phyloP scores from a whole-genome alignment of 2,888 invertebrate species.

The Pammene fasciana region DNA sequence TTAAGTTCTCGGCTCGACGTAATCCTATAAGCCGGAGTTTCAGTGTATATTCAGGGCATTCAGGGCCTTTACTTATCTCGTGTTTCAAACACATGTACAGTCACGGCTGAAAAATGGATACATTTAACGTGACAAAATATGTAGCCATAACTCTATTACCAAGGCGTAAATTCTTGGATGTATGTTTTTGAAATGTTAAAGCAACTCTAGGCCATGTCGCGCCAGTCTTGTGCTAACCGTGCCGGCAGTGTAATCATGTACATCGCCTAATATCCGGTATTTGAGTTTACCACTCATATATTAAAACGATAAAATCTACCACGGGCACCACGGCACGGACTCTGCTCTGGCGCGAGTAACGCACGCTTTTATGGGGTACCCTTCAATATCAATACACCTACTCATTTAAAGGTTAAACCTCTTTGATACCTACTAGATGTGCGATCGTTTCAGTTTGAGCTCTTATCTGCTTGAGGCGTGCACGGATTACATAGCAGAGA shows the following conservation, averaged over 20 bases:
- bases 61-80: background rate
- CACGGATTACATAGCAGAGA: slow-evolving; percentile 3
- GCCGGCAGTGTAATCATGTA: no score
- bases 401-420: background rate
- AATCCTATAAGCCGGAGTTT: slow-evolving; percentile 20
- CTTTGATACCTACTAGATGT: background rate
- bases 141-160: no score
- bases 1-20: slow-evolving; percentile 17
- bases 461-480: slow-evolving; percentile 13
- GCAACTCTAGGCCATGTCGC: no score
- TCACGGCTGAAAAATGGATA: no score
- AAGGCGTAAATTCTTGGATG: no score
- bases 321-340: background rate
- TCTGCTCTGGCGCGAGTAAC: background rate
- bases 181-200: no score
- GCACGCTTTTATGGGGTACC: background rate
- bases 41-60: background rate
- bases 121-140: no score
- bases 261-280: no score
- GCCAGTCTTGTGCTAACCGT: no score
- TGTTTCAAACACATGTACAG: background rate
- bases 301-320: background rate
- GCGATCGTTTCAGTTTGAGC: slow-evolving; percentile 6
- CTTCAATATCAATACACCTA: background rate
- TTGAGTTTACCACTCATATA: no score